Evolutionary conservation across 2,888 invertebrate genomes (phyloP), one percentile per base, ranked within the genome.

Genomic region (Trissolcus brochymenae): DNA sequence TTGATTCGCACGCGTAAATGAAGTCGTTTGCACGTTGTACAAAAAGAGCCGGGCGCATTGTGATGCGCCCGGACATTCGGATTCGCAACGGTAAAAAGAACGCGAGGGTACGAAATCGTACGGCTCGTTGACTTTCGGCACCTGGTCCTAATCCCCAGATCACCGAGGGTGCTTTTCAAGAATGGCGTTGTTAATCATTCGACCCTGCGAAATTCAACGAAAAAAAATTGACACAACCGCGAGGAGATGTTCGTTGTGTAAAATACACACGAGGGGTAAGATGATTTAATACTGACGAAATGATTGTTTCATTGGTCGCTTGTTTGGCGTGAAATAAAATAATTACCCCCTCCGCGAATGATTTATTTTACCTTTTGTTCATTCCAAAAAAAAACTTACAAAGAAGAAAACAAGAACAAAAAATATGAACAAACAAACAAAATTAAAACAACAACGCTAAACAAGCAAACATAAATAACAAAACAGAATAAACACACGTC

Each of bases 101-200:
- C n/a, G 29, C 17, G 62, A 16, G 54, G 11, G 19, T 16, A 19
- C 16, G 19, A 74, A 78, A 78, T 78, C 73, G 78, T 61, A 78
- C 51, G 78, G 78, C 78, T 78, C 78, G 78, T 78, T 78, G 73
- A 73, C 78, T 68, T 70, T 64, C 73, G 73, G 71, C 74, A 78
- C 78, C 74, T 78, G 78, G 78, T 62, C 55, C 70, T 78, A 78
- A 78, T 78, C 78, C 65, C 60, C 43, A 59, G 76, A 67, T 73
- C 62, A 68, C 40, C 72, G 41, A 68, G 76, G 76, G 76, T 66
- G 35, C 56, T 40, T 19, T 40, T 72, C 57, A 41, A 61, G 64
- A 41, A 60, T 65, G 64, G 53, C 65, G 68, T 56, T 73, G 61
- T 77, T 70, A 72, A 77, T 77, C 77, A 77, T 61, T 16, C 64